A percentile compares a stretch with the other conserved stretches of the same genome.
Conservation (phyloP, 2,888 invertebrate species). For the Athalia circularis region DNA sequence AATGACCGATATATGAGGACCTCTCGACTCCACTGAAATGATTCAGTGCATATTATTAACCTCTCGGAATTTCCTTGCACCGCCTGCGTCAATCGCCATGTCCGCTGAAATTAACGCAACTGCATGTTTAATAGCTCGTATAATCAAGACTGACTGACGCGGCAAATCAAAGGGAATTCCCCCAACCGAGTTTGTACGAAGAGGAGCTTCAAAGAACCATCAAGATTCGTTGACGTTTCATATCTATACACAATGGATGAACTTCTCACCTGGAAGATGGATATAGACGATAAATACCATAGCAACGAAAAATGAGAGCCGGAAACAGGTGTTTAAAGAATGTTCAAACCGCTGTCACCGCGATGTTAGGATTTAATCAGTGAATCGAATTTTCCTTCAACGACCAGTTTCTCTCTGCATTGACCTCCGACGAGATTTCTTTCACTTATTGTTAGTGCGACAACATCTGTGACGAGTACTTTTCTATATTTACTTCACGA, state of each 20-base stretch:
- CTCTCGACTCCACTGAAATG: neutral
- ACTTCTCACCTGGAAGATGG: neutral
- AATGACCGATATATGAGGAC: conserved; percentile 2
- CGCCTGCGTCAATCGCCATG: neutral
- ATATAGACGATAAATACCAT: neutral
- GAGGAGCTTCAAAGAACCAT: conserved; percentile 34
- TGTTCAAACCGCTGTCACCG: neutral
- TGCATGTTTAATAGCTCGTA: neutral
- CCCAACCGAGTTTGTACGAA: neutral
- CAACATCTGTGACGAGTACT: neutral
- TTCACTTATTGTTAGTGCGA: neutral
- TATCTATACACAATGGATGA: too few relatives aligned
- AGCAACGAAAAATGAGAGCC: neutral
- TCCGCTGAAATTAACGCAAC: neutral
- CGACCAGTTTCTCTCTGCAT: conserved; percentile 1
- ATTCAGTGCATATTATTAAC: conserved; percentile 23
- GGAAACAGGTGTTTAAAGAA: neutral
- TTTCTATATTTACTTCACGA: conserved; percentile 23
- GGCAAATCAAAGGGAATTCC: neutral
- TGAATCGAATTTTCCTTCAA: neutral
- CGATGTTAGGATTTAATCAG: neutral
- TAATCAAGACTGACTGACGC: conserved; percentile 2
- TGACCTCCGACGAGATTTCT: conserved; percentile 22
- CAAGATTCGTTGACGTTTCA: conserved; percentile 3
- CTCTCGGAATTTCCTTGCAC: neutral